Evolutionary conservation across 2,888 invertebrate genomes (phyloP).

Genomic region (Xanthorhoe designata): DNA sequence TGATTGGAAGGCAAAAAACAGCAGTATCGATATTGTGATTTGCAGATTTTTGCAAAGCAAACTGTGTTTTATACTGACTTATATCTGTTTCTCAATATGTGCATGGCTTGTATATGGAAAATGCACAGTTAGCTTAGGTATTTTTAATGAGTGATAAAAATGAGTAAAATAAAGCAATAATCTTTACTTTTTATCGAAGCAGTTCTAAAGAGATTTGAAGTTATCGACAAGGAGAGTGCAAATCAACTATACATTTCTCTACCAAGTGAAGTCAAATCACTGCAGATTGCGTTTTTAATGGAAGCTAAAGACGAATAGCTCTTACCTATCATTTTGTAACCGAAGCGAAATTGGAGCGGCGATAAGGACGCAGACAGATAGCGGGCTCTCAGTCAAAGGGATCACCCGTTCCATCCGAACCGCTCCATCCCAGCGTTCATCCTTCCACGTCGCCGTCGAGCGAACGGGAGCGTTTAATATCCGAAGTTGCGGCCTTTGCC

Average conservation of each 20-base stretch:
- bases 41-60: constrained; percentile 9
- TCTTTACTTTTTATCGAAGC: neutral
- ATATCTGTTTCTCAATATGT: neutral
- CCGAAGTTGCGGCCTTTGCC: constrained; percentile 71
- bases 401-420: constrained; percentile 60
- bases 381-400: constrained; percentile 72
- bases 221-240: neutral
- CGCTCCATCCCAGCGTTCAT: constrained; percentile 46
- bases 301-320: constrained; percentile 44
- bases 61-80: neutral
- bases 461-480: constrained; percentile 72
- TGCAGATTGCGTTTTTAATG: constrained; percentile 42
- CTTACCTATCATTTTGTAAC: constrained; percentile 55
- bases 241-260: neutral
- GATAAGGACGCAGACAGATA: constrained; percentile 76
- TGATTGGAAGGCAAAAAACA: constrained; percentile 30
- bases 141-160: neutral
- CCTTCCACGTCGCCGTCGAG: constrained; percentile 59
- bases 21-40: constrained; percentile 13
- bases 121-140: neutral
- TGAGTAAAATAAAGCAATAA: neutral
- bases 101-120: neutral
- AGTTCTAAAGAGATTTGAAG: neutral
- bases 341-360: constrained; percentile 59
- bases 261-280: constrained; percentile 5